Percentiles rank a stretch among this genome's conserved stretches.
Evolutionary conservation across 2,113 vertebrate species (phyloP).

Genomic region (Gallinago media): DNA sequence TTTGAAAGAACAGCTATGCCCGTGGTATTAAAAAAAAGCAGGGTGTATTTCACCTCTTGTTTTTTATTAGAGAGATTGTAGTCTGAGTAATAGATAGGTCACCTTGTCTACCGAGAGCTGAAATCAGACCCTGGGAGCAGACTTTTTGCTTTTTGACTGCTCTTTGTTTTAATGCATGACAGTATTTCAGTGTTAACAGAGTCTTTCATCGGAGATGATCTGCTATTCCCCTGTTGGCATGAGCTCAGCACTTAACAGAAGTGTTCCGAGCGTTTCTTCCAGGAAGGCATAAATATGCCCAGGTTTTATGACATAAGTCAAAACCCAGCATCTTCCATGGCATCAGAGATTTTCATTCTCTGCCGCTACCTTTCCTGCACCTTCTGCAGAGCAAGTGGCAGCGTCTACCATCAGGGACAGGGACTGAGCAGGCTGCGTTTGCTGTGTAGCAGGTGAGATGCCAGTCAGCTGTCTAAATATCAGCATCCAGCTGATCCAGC

Average conservation of each 20-base stretch:
- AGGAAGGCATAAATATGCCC: slow-evolving; percentile 43
- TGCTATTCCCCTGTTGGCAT: not conserved
- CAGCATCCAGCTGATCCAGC: not conserved
- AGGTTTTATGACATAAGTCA: slow-evolving; percentile 12
- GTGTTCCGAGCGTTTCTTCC: not conserved
- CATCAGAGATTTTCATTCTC: not conserved
- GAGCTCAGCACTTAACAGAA: slow-evolving; percentile 43
- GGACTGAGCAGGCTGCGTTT: not conserved
- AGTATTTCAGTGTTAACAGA: not conserved
- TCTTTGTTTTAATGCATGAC: not conserved
- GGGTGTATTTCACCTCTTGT: not conserved
- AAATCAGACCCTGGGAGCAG: slow-evolving; percentile 11
- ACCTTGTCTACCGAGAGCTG: not conserved
- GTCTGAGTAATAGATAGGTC: not conserved
- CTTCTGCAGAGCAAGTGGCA: not conserved
- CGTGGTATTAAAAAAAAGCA: not conserved
- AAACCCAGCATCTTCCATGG: not conserved
- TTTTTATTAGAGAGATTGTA: not conserved
- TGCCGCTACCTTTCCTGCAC: not conserved
- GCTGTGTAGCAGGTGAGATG: not conserved
- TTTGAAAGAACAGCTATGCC: not conserved
- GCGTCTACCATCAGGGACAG: not conserved
- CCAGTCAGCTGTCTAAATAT: not conserved
- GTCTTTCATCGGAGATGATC: slow-evolving; percentile 6
- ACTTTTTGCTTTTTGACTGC: not conserved